These are phyloP conservation scores for Pseudorhiza aurosa DNA, from an alignment of 30 jellyfish, hydroid and myxozoan genomes.

Conservation along the genomic window DNA sequence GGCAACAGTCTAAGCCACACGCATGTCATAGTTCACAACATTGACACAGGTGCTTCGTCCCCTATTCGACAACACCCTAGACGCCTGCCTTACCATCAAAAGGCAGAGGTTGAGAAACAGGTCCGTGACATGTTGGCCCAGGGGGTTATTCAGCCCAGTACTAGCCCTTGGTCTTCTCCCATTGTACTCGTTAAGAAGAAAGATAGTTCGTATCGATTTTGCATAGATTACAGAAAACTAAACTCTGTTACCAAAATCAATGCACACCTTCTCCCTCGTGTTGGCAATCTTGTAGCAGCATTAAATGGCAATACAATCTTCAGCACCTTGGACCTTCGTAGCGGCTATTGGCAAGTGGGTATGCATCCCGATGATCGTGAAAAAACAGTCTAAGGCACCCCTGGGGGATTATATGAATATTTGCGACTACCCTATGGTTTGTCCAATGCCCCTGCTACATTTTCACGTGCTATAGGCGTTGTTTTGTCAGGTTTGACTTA, in stretches of 20 bases:
- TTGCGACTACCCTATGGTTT: conserved; percentile 23
- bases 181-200: conserved; percentile 43
- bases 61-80: conserved; percentile 53
- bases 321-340: conserved; percentile 27
- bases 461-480: conserved; percentile 30
- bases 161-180: conserved; percentile 72
- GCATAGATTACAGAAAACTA: conserved; percentile 8
- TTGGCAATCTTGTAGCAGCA: conserved; percentile 25
- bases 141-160: conserved; percentile 60
- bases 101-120: conserved; percentile 33
- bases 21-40: conserved; percentile 9
- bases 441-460: conserved; percentile 29
- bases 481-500: conserved; percentile 26
- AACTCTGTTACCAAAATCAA: conserved; percentile 19
- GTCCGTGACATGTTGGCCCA: conserved; percentile 41
- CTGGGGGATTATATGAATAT: conserved; percentile 22
- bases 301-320: conserved; percentile 22
- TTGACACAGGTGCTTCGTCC: conserved; percentile 22
- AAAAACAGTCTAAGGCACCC: conserved; percentile 17
- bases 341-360: conserved; percentile 9
- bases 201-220: conserved; percentile 34
- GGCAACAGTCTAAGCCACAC: conserved; percentile 44
- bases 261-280: conserved; percentile 60
- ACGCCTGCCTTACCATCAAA: conserved; percentile 20
- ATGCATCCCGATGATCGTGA: conserved; percentile 22